Evolutionary conservation across 1,140 invertebrate genomes (phyloP).

Genomic region (Atta cephalotes): DNA sequence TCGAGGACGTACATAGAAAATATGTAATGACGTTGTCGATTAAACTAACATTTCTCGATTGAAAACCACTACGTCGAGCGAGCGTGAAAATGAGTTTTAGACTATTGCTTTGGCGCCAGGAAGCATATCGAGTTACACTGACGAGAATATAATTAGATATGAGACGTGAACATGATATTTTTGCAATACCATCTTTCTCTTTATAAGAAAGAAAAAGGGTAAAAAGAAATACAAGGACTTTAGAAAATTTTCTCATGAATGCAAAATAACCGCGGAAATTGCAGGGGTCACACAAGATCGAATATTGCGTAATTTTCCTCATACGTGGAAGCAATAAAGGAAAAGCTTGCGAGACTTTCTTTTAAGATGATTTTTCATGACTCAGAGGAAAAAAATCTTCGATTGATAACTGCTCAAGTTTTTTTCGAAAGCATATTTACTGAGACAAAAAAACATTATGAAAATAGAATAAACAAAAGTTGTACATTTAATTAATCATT

Average conservation of each 20-base stretch:
- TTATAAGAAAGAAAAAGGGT: conserved; percentile 16
- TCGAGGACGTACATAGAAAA: conserved; percentile 45
- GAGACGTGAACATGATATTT: conserved; percentile 23
- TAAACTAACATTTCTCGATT: conserved; percentile 46
- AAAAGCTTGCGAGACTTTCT: conserved; percentile 66
- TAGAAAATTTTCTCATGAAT: conserved; percentile 57
- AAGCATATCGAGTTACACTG: conserved; percentile 13
- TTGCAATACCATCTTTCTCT: conserved; percentile 22
- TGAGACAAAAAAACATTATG: background rate
- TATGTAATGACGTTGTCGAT: conserved; percentile 41
- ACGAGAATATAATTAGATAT: conserved; percentile 44
- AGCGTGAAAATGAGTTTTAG: conserved; percentile 56
- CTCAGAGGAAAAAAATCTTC: conserved; percentile 33
- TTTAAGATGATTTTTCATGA: conserved; percentile 28
- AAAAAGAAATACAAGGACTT: conserved; percentile 69
- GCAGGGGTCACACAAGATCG: conserved; percentile 64
- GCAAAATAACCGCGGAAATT: conserved; percentile 69
- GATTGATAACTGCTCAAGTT: background rate
- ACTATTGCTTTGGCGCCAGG: conserved; percentile 38
- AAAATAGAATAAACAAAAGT: background rate
- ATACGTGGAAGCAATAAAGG: conserved; percentile 12
- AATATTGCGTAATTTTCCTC: conserved; percentile 52
- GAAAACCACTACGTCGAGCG: background rate
- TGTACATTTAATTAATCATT: background rate
- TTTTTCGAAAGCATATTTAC: conserved; percentile 11